Conservation (phyloP, 23 tunicate species). For the Trididemnum nubilum region DNA sequence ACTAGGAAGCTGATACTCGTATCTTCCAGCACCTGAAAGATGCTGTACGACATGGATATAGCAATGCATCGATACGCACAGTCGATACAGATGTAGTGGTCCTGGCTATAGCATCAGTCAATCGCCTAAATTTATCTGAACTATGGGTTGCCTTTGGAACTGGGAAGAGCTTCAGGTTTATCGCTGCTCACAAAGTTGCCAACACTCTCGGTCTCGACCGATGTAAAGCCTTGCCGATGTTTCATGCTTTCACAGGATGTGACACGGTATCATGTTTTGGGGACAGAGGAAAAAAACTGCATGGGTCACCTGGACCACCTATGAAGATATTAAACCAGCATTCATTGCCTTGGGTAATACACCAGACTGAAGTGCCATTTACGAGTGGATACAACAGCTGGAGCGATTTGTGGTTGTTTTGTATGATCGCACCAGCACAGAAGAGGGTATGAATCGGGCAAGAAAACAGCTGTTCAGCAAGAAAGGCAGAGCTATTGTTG, state of each 20-base stretch:
- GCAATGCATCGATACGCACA: neutral
- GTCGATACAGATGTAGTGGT: constrained; percentile 16
- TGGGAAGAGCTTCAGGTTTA: constrained; percentile 21
- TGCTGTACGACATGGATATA: neutral
- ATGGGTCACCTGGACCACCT: constrained; percentile 19
- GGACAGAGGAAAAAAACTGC: constrained; percentile 23
- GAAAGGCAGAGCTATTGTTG: constrained; percentile 1
- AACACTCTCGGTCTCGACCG: neutral
- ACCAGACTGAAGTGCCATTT: neutral
- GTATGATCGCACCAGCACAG: neutral
- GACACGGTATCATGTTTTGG: constrained; percentile 13
- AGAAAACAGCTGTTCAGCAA: neutral
- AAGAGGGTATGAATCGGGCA: neutral
- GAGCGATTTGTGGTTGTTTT: neutral
- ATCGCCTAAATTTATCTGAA: neutral
- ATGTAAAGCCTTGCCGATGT: neutral
- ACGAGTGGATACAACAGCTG: neutral
- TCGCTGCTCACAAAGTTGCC: neutral
- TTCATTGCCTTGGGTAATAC: neutral
- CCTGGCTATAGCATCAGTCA: neutral
- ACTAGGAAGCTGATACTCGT: neutral
- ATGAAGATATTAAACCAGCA: neutral
- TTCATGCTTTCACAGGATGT: constrained; percentile 30
- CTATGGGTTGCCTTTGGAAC: constrained; percentile 5
- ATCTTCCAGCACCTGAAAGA: neutral